Conservation (phyloP, 2,888 invertebrate genomes). For the Eupithecia subfuscata region DNA sequence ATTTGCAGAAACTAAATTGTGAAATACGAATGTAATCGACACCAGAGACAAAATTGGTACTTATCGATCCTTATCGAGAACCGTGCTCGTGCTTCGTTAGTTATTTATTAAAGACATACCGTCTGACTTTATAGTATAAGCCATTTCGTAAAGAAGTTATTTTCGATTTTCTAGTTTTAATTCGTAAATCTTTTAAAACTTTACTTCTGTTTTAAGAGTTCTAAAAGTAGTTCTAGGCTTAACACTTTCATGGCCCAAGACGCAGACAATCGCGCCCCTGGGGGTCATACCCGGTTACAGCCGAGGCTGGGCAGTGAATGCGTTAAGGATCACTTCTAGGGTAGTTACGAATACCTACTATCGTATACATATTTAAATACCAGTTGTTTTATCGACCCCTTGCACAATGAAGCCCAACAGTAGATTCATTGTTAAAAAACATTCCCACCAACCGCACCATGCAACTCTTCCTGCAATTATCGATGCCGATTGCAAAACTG, state of each 20-base stretch:
- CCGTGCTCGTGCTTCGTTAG: not conserved
- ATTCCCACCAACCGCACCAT: constrained; percentile 24
- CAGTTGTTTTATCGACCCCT: not conserved
- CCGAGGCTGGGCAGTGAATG: too few relatives aligned
- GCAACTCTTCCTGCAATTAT: constrained; percentile 34
- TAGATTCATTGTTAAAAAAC: constrained; percentile 11
- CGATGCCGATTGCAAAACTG: constrained; percentile 30
- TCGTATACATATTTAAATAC: not conserved
- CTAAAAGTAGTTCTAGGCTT: not conserved
- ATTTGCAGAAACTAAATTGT: not conserved
- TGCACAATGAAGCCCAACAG: not conserved
- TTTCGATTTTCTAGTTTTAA: too few relatives aligned
- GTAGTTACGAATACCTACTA: not conserved
- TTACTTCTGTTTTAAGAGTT: not conserved
- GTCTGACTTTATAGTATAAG: too few relatives aligned
- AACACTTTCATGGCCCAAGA: too few relatives aligned
- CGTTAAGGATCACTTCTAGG: not conserved
- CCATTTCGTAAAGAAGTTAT: not conserved
- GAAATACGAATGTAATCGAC: not conserved
- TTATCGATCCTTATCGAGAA: not conserved
- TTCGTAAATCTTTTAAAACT: too few relatives aligned
- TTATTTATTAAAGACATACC: not conserved
- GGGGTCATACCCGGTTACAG: too few relatives aligned
- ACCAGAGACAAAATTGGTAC: not conserved
- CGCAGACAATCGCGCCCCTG: too few relatives aligned